Evolutionary conservation across 2,888 invertebrate genomes (phyloP).

Genomic region (Nysson spinosus): DNA sequence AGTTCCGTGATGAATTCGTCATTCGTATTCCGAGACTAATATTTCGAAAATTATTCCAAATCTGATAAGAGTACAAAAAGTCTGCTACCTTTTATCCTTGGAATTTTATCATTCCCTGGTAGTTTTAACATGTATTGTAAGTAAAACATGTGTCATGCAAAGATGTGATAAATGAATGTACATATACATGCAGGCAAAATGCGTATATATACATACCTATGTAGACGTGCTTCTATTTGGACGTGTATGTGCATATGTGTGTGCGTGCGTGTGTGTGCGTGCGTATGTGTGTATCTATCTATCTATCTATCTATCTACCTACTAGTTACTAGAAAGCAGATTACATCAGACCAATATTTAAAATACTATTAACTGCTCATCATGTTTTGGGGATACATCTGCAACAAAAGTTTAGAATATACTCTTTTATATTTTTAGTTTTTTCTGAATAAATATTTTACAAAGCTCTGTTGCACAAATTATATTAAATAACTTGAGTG

Average conservation of each 20-base stretch:
- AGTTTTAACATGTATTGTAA: no score
- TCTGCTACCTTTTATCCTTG: no score
- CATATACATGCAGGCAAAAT: neutral
- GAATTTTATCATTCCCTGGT: no score
- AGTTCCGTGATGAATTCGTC: neutral
- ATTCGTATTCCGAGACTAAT: neutral
- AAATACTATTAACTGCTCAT: constrained; percentile 22
- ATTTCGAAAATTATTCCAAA: neutral
- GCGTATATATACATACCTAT: constrained; percentile 3
- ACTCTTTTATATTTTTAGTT: no score
- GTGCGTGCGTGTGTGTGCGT: neutral
- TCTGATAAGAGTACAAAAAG: no score
- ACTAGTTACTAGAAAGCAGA: constrained; percentile 25
- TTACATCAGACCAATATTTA: constrained; percentile 43
- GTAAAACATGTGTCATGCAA: no score
- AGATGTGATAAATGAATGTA: no score
- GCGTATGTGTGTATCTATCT: constrained; percentile 1
- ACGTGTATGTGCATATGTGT: neutral
- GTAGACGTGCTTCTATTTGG: no score
- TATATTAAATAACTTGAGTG: no score
- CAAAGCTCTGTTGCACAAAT: no score
- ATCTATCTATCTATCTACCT: no score
- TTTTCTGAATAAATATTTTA: no score
- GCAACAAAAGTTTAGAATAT: neutral
- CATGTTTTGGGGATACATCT: constrained; percentile 10